Conservation (phyloP, 2,888 invertebrate species). For the Melanchra persicariae region DNA sequence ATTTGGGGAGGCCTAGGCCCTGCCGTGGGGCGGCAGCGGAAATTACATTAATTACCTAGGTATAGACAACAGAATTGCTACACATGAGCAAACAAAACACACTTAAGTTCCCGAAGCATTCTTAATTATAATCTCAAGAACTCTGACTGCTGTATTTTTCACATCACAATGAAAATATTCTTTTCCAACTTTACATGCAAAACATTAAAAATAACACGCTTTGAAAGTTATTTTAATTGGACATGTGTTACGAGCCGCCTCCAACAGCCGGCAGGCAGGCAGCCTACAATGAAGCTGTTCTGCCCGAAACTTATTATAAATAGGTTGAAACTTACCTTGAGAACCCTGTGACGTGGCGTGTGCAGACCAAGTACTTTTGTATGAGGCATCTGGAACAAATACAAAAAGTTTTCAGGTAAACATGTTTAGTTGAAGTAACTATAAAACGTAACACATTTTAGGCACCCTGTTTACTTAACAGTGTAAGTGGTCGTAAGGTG, state of each 20-base stretch:
- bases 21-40: background rate
- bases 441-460: background rate
- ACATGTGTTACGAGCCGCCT: constrained; percentile 2
- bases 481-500: background rate
- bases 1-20: background rate
- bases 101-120: constrained; percentile 3
- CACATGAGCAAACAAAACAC: background rate
- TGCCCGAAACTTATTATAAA: background rate
- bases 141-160: background rate
- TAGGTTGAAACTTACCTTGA: constrained; percentile 91
- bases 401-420: constrained; percentile 16
- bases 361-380: constrained; percentile 96
- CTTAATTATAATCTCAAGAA: background rate
- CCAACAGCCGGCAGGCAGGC: background rate
- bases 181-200: constrained; percentile 1
- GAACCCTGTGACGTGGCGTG: constrained; percentile 93
- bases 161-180: background rate
- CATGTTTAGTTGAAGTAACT: background rate
- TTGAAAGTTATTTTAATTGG: constrained; percentile 13
- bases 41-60: background rate
- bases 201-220: constrained; percentile 8
- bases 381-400: constrained; percentile 94
- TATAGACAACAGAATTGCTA: background rate
- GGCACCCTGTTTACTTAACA: background rate
- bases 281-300: constrained; percentile 20